Percentiles rank a stretch among this genome's conserved stretches.
Evolutionary conservation across 2,888 invertebrate species (phyloP).

Genomic region (Camptogramma bilineatum): DNA sequence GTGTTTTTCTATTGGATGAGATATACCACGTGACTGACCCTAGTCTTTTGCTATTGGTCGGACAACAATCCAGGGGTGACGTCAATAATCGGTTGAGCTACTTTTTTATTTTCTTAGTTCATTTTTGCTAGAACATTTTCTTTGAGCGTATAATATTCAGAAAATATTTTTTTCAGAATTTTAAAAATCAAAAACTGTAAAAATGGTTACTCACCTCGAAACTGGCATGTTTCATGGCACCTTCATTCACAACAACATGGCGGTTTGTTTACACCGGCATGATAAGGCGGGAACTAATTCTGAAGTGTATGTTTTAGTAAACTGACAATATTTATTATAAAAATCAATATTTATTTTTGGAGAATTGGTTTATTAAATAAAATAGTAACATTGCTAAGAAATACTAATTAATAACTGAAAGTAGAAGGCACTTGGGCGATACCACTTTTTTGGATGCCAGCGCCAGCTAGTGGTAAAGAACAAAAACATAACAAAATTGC

Average conservation of each 20-base stretch:
- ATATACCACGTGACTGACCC: conserved; percentile 80
- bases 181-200: conserved; percentile 14
- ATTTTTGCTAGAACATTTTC: neutral
- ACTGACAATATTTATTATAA: conserved; percentile 43
- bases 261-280: conserved; percentile 86
- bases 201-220: conserved; percentile 49
- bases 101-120: conserved; percentile 38
- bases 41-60: conserved; percentile 73
- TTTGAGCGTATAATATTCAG: neutral
- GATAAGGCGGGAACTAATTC: conserved; percentile 80
- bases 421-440: conserved; percentile 72
- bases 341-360: conserved; percentile 58
- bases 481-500: conserved; percentile 50
- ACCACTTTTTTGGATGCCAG: conserved; percentile 64
- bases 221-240: conserved; percentile 64
- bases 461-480: conserved; percentile 59
- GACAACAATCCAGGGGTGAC: conserved; percentile 53
- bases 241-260: conserved; percentile 79
- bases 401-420: conserved; percentile 49
- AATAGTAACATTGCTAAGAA: conserved; percentile 53
- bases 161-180: conserved; percentile 3
- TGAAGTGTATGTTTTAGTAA: conserved; percentile 52
- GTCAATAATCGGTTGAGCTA: conserved; percentile 59
- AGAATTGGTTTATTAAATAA: conserved; percentile 67
- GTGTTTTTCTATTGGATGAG: conserved; percentile 76